Conservation (phyloP, 2,888 invertebrate species). For the Oscheius onirici region DNA sequence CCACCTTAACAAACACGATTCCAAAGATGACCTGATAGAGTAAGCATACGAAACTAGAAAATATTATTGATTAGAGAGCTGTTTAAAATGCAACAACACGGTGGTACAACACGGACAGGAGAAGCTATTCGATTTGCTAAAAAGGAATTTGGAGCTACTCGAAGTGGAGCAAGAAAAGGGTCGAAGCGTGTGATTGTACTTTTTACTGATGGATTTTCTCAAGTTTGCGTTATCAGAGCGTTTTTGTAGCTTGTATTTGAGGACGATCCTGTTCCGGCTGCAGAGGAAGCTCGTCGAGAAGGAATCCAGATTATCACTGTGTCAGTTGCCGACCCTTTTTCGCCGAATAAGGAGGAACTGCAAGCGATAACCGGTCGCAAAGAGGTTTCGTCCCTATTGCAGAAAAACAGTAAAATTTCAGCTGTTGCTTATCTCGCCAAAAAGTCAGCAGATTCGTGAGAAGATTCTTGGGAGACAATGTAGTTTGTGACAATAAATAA, state of each 20-base stretch:
- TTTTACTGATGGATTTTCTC: conserved; percentile 64
- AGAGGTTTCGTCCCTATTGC: conserved; percentile 17
- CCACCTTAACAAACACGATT: conserved; percentile 40
- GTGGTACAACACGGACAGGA: conserved; percentile 60
- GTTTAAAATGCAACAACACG: conserved; percentile 50
- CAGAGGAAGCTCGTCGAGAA: conserved; percentile 43
- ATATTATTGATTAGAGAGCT: conserved; percentile 36
- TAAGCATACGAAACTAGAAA: neutral
- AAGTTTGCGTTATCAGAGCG: conserved; percentile 29
- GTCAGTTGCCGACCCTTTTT: conserved; percentile 49
- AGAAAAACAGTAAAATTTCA: conserved; percentile 32
- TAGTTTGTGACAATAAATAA: conserved; percentile 25
- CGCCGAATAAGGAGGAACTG: conserved; percentile 52
- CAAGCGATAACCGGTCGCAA: conserved; percentile 32
- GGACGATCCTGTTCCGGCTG: conserved; percentile 55
- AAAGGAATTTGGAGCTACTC: conserved; percentile 42
- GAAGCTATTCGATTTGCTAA: conserved; percentile 55
- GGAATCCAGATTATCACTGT: conserved; percentile 57
- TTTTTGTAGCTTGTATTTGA: neutral
- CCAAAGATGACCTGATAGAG: conserved; percentile 52
- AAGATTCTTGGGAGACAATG: conserved; percentile 43
- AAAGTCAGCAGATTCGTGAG: conserved; percentile 42
- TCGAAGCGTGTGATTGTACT: conserved; percentile 54
- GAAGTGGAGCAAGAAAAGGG: conserved; percentile 45
- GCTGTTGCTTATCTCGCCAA: conserved; percentile 48